Conservation (phyloP, 2,113 vertebrate genomes). For the Cyprinodon brontotheroides region DNA sequence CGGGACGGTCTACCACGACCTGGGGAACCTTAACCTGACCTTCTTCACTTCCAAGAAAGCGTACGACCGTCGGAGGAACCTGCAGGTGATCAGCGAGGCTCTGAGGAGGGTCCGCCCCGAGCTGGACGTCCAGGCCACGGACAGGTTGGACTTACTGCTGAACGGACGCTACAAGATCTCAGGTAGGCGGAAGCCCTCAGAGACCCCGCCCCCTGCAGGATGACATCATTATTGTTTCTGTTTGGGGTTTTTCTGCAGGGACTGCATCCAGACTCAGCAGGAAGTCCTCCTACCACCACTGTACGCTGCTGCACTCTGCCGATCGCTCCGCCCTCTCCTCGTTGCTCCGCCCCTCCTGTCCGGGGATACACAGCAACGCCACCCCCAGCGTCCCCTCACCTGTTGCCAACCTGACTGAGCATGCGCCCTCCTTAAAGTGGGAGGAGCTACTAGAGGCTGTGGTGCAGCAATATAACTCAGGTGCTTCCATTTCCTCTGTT, state of each 20-base stretch:
- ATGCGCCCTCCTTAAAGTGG: slow-evolving; percentile 83
- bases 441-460: slow-evolving; percentile 83
- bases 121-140: slow-evolving; percentile 84
- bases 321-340: slow-evolving; percentile 82
- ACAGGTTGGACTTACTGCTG: slow-evolving; percentile 88
- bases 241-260: slow-evolving; percentile 65
- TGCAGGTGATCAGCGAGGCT: slow-evolving; percentile 84
- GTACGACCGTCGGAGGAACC: slow-evolving; percentile 88
- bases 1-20: slow-evolving; percentile 93
- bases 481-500: slow-evolving; percentile 1
- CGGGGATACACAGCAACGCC: slow-evolving; percentile 88
- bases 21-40: slow-evolving; percentile 96
- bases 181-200: slow-evolving; percentile 7
- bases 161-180: slow-evolving; percentile 89
- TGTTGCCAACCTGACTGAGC: slow-evolving; percentile 87
- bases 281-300: slow-evolving; percentile 91
- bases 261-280: slow-evolving; percentile 91
- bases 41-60: slow-evolving; percentile 90
- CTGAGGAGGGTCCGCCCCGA: slow-evolving; percentile 80
- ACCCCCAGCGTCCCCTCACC: slow-evolving; percentile 88
- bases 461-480: slow-evolving; percentile 80
- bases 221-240: background rate
- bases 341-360: slow-evolving; percentile 83
- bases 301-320: slow-evolving; percentile 86
- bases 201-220: background rate